A percentile compares a stretch with the other conserved stretches of the same genome.
These are phyloP conservation scores for Coluber constrictor DNA, from an alignment of 2,797 vertebrate genomes.

Conservation along the genomic window DNA sequence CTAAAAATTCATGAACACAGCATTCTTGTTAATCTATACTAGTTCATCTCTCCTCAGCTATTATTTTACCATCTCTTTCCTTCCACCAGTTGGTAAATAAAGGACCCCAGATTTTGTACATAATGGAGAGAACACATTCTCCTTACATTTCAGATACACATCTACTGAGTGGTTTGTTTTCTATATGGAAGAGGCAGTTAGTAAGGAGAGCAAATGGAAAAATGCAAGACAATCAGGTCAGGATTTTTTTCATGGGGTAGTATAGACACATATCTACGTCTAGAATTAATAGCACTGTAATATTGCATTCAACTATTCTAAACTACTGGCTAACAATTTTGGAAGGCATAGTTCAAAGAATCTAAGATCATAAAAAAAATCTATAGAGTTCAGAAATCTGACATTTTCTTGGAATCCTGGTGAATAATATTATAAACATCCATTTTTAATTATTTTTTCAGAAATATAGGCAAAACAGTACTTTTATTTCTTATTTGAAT, in stretches of 20 bases:
- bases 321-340: background rate
- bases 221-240: background rate
- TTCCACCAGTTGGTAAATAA: background rate
- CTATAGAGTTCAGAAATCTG: background rate
- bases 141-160: background rate
- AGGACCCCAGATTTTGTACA: background rate
- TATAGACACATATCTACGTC: background rate
- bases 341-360: background rate
- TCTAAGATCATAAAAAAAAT: background rate
- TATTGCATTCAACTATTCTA: background rate
- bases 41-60: background rate
- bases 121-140: background rate
- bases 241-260: background rate
- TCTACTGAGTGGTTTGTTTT: background rate
- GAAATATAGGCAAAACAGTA: background rate
- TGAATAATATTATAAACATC: background rate
- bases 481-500: background rate
- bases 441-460: background rate
- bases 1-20: background rate
- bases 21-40: background rate
- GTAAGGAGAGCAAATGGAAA: background rate
- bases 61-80: background rate
- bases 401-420: background rate
- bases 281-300: background rate
- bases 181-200: background rate